Percentiles rank a stretch among this genome's conserved stretches.
These are phyloP conservation scores for Clinocottus analis DNA, from an alignment of 2,113 vertebrate genomes.

Conservation along the genomic window DNA sequence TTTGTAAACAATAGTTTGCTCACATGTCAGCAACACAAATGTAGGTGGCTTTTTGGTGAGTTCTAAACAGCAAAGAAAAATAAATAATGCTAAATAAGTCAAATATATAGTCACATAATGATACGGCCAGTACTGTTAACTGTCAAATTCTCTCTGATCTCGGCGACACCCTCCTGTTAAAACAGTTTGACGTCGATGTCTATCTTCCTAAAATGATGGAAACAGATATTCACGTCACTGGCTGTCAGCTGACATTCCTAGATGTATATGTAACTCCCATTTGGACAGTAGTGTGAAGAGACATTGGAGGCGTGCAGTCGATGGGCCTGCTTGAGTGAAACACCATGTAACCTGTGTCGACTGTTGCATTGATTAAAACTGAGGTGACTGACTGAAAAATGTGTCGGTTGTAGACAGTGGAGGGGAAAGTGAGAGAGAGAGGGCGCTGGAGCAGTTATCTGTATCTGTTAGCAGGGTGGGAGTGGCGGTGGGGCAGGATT, in stretches of 20 bases:
- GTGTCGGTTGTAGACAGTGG: neutral
- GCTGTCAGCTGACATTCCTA: neutral
- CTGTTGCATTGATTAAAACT: neutral
- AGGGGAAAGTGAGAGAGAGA: neutral
- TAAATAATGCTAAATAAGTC: too few species aligned
- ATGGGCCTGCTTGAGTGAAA: neutral
- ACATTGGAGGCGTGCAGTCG: neutral
- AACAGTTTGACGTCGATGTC: neutral
- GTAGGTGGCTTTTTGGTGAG: neutral
- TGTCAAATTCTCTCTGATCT: neutral
- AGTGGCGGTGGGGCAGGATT: neutral
- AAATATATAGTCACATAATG: too few species aligned
- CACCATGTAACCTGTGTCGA: neutral
- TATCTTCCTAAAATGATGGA: neutral
- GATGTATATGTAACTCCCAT: neutral
- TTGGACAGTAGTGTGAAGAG: neutral
- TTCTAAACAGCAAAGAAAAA: neutral
- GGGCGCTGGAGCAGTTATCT: neutral
- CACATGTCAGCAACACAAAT: neutral
- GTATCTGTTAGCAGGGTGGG: neutral
- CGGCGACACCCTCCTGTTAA: neutral
- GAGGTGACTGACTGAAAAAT: neutral
- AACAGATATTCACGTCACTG: neutral
- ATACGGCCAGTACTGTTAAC: neutral
- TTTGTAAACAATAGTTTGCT: neutral